Evolutionary conservation across 1,140 invertebrate species (phyloP), one percentile per base, ranked within the genome.

Genomic region (Oedothorax gibbosus): DNA sequence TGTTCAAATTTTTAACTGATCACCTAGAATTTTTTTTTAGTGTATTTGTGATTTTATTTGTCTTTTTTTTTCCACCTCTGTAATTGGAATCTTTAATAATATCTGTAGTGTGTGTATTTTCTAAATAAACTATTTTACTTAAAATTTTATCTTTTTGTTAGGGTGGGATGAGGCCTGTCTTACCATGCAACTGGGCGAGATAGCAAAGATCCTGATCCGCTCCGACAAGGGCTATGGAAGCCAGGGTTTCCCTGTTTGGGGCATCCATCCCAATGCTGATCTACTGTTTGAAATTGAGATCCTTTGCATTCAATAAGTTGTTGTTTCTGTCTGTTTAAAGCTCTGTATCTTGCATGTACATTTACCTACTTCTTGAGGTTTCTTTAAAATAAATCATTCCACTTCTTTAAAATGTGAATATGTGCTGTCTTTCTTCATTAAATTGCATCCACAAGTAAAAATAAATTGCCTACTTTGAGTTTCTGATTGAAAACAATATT

Each of bases 151-250:
- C 50, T 20, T 21, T 4, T 79, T 66, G n/a, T 57, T n/a, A 85
- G 83, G 83, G 10, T 85, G 83, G 83, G 83, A 85, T 85, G 83
- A 85, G 78, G 83, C 15, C 12, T 85, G 83, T 20, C 56, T 85
- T 4, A 85, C 83, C 7, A 85, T 85, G 83, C 54, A 69, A 10
- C 12, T 49, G 15, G 83, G 83, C 50, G 83, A 85, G 62, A 53
- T 77, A 51, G 64, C 83, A 12, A 77, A 21, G 49, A 60, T 85
- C 18, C 21, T 21, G 3, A 85, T 85, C 35, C 14, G 83, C 21
- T 85, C 83, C n/a, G 83, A 85, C 18, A 85, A 85, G 51, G 72
- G 83, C 9, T 85, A 85, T 85, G 83, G 83, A 69, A 69, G 65
- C 14, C 53, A 62, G 53, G 83, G 83, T 18, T 85, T 85, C 71